These are phyloP conservation scores for Kryphioiulus occultus DNA, from an alignment of 2,888 invertebrate species.

Conservation along the genomic window DNA sequence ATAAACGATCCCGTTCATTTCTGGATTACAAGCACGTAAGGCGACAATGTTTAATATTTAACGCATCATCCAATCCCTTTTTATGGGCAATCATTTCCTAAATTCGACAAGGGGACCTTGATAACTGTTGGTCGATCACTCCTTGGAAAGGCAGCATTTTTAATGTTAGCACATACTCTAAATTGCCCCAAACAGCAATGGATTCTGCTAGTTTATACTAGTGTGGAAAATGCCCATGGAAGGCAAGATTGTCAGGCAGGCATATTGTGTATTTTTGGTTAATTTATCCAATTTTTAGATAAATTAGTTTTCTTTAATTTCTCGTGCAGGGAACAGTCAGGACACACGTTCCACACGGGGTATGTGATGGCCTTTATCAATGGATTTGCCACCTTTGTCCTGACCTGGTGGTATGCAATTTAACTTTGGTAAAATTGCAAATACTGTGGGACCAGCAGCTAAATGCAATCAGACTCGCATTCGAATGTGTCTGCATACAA, in stretches of 20 bases:
- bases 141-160: no score
- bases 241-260: no score
- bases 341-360: slow-evolving; percentile 20
- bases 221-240: no score
- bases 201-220: no score
- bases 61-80: background rate
- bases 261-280: no score
- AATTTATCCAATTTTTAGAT: no score
- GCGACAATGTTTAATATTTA: background rate
- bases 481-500: background rate
- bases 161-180: no score
- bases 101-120: background rate
- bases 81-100: background rate
- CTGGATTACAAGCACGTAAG: background rate
- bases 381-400: background rate
- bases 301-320: background rate
- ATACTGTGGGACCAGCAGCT: background rate
- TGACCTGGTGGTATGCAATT: background rate
- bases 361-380: slow-evolving; percentile 38
- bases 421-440: background rate
- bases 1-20: background rate
- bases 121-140: no score
- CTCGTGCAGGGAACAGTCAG: slow-evolving; percentile 24
- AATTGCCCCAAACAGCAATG: no score
- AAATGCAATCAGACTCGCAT: background rate